These are phyloP conservation scores for Alviniconcha marisindica DNA, from an alignment of 1,140 invertebrate species.

Conservation along the genomic window DNA sequence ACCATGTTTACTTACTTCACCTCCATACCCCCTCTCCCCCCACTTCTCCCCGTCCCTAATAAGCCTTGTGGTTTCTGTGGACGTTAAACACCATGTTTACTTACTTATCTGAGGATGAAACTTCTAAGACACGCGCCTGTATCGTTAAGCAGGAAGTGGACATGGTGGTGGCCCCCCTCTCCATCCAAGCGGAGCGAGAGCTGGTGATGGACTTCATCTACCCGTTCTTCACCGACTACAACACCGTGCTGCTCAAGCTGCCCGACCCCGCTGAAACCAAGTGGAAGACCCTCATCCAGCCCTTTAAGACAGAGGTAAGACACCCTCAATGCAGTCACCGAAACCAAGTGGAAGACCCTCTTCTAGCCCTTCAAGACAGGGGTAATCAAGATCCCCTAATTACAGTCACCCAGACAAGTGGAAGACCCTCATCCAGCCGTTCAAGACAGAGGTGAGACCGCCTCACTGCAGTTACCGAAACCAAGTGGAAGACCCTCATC, in stretches of 20 bases:
- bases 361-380: conserved; percentile 61
- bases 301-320: conserved; percentile 53
- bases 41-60: no score
- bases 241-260: conserved; percentile 57
- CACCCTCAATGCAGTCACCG: no score
- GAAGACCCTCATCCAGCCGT: conserved; percentile 60
- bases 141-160: conserved; percentile 64
- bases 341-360: conserved; percentile 59
- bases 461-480: no score
- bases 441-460: conserved; percentile 51
- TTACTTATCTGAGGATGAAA: no score
- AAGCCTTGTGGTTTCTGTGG: neutral
- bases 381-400: no score
- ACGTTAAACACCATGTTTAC: no score
- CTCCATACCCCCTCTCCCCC: no score
- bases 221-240: conserved; percentile 60
- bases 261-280: conserved; percentile 59
- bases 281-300: conserved; percentile 62
- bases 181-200: conserved; percentile 51
- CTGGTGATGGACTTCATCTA: conserved; percentile 64
- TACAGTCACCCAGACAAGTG: no score
- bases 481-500: conserved; percentile 61
- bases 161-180: conserved; percentile 55
- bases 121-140: no score
- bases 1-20: no score